Evolutionary conservation across 1,140 invertebrate species (phyloP).

Genomic region (Potamilus streckersoni): DNA sequence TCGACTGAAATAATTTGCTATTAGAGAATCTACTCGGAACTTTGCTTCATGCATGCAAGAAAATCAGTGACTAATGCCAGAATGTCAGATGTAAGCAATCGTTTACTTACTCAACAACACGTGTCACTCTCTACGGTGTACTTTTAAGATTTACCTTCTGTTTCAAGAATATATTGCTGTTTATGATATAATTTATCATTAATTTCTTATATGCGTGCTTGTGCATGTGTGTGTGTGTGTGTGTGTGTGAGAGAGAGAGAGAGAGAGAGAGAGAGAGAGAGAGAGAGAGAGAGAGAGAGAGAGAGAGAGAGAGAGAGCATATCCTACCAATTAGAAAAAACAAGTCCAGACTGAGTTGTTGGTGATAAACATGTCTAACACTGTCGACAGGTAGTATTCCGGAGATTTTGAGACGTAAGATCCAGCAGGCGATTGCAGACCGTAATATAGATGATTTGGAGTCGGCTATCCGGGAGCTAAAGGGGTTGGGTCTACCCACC

Average conservation of each 20-base stretch:
- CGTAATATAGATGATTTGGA: conserved; percentile 39
- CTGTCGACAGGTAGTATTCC: conserved; percentile 2
- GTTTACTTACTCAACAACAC: too few relatives aligned
- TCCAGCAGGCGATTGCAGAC: conserved; percentile 44
- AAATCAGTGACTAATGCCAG: too few relatives aligned
- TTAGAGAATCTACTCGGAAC: too few relatives aligned
- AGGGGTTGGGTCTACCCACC: conserved; percentile 31
- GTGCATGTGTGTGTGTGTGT: background rate
- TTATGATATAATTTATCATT: too few relatives aligned
- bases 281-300: background rate
- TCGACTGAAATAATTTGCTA: too few relatives aligned
- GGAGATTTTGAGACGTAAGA: conserved; percentile 29
- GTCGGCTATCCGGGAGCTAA: conserved; percentile 34
- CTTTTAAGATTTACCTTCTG: too few relatives aligned
- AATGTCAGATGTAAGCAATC: too few relatives aligned
- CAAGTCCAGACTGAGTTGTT: background rate
- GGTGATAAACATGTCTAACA: background rate
- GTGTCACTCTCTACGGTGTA: too few relatives aligned
- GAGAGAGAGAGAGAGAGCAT: background rate
- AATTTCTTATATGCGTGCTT: background rate
- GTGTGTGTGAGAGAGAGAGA: background rate
- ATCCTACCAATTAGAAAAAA: background rate
- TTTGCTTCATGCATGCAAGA: too few relatives aligned
- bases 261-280: background rate
- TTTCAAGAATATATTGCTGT: too few relatives aligned